Conservation (phyloP, 2,888 invertebrate species). For the Taenaris catops region DNA sequence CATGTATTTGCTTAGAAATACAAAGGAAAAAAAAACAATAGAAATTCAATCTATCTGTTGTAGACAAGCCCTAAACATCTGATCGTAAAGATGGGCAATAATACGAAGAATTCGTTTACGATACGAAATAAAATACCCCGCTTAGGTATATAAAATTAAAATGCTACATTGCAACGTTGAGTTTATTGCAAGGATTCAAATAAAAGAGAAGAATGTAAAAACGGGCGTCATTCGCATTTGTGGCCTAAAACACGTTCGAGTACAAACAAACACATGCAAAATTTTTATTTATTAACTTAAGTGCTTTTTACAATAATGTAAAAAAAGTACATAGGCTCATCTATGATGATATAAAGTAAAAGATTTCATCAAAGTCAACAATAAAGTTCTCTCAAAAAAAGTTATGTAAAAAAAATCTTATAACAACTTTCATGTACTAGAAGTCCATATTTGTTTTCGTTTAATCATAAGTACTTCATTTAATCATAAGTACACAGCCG, state of each 20-base stretch:
- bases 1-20: too few relatives aligned
- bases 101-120: conserved; percentile 37
- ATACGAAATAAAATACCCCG: conserved; percentile 30
- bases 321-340: too few relatives aligned
- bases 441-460: too few relatives aligned
- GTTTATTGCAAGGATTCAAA: conserved; percentile 25
- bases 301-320: too few relatives aligned
- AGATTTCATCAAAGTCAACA: too few relatives aligned
- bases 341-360: too few relatives aligned
- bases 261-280: not conserved
- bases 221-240: not conserved
- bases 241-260: not conserved
- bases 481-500: too few relatives aligned
- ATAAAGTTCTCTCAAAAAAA: too few relatives aligned
- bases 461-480: too few relatives aligned
- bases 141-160: conserved; percentile 32
- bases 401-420: too few relatives aligned
- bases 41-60: conserved; percentile 6
- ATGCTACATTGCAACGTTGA: conserved; percentile 31
- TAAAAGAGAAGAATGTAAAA: not conserved
- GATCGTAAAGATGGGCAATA: conserved; percentile 28
- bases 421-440: too few relatives aligned
- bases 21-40: not conserved
- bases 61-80: conserved; percentile 16
- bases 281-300: too few relatives aligned